Evolutionary conservation across 2,888 invertebrate species (phyloP).

Genomic region (Dexiosoma caninum): DNA sequence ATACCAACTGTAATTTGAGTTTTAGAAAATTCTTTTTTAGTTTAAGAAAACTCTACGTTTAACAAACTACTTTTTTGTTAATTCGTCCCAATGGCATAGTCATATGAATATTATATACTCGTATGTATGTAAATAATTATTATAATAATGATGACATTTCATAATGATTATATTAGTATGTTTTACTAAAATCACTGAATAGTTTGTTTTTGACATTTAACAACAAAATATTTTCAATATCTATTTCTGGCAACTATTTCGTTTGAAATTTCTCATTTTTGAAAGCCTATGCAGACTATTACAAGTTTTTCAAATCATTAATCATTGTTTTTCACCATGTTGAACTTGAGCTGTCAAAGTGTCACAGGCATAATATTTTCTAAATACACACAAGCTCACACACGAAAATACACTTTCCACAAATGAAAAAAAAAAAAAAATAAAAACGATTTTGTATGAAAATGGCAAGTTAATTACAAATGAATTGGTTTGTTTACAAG

Average conservation of each 20-base stretch:
- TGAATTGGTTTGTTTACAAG: slow-evolving; percentile 10
- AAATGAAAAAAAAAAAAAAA: background rate
- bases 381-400: background rate
- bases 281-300: background rate
- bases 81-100: too few relatives aligned
- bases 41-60: too few relatives aligned
- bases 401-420: too few relatives aligned
- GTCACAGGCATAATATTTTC: background rate
- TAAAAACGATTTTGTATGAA: background rate
- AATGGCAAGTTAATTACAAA: slow-evolving; percentile 7
- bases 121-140: too few relatives aligned
- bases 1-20: too few relatives aligned
- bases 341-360: slow-evolving; percentile 28
- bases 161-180: too few relatives aligned
- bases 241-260: background rate
- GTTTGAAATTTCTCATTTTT: too few relatives aligned
- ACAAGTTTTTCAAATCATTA: background rate
- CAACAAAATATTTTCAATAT: background rate
- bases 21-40: too few relatives aligned
- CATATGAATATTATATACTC: too few relatives aligned
- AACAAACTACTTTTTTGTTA: too few relatives aligned
- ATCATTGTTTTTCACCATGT: background rate
- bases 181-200: too few relatives aligned
- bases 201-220: background rate
- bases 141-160: too few relatives aligned